A percentile compares a stretch with the other conserved stretches of the same genome.
Evolutionary conservation across 2,888 invertebrate genomes (phyloP).

Genomic region (Rhodophaea formosa): DNA sequence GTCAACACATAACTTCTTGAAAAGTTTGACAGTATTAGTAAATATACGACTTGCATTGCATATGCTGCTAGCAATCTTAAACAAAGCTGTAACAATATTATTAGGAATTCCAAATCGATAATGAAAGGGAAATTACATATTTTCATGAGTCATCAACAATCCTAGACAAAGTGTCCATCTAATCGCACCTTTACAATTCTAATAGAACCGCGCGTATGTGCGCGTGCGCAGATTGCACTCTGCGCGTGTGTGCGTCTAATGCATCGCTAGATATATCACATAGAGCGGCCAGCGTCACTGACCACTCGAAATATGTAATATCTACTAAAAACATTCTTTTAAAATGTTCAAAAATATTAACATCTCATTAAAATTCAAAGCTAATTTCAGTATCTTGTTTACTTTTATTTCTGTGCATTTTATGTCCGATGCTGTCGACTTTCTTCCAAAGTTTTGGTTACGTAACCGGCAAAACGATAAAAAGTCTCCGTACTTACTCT

Average conservation of each 20-base stretch:
- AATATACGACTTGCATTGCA: no score
- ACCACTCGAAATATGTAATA: conserved; percentile 8
- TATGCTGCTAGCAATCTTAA: no score
- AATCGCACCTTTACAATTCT: conserved; percentile 42
- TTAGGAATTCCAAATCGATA: no score
- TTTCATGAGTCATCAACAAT: conserved; percentile 1
- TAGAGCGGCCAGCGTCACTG: conserved; percentile 46
- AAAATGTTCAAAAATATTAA: neutral
- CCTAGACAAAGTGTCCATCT: conserved; percentile 55
- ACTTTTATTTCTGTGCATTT: conserved; percentile 18
- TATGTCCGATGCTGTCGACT: neutral
- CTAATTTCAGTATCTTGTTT: neutral
- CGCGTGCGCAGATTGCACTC: conserved; percentile 48
- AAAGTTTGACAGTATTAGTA: no score
- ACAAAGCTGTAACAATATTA: no score
- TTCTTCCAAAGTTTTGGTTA: neutral
- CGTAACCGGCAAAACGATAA: neutral
- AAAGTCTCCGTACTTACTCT: neutral
- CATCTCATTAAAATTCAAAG: neutral
- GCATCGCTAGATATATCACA: conserved; percentile 64
- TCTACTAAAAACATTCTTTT: conserved; percentile 11
- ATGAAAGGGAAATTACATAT: neutral
- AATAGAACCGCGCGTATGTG: conserved; percentile 52
- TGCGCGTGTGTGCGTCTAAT: conserved; percentile 65
- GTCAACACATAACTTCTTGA: no score